Base-by-base conservation (phyloP, 2,888 invertebrate species). In the Linhomoeus sp. region DNA sequence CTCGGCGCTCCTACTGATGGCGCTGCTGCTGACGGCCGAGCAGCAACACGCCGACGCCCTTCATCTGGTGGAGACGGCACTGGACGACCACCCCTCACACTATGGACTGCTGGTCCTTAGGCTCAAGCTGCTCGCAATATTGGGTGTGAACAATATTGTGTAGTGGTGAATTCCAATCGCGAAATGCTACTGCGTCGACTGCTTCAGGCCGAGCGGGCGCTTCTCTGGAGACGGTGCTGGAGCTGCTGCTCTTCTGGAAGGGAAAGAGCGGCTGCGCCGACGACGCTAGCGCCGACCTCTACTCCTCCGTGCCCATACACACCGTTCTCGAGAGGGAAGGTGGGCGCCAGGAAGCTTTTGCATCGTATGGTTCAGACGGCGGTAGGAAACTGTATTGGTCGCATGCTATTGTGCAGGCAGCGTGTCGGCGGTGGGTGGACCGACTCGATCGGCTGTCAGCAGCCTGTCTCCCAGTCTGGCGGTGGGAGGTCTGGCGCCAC, bases 81-180 rank as follows among this genome's bases (percentile, higher is more conserved):
- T 88, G 17, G 77, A 78, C 51, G 88, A 92, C 68, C 88, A 86
- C 71, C 92, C 92, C 1, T 77, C 79, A 62, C 82, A 84, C 65
- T 74, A 61, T 48, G 62, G 9, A 5, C 53, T 63, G 9, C 50
- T 63, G 40, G 63, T 63, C n/a, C 51, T 62, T 29, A 50, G 58
- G 35, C 53, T 62, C 26, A 58, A 61, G 46, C 53, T 62, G 24
- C 59, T 60, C 43, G 53, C 54, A 20, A 54, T 56, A 40, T 57
- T 56, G 39, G 60, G 60, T 48, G 37, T 42, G 35, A 9, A 12
- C 9, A 33, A 33, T 33, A 33, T 15, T 12, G 12, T n/a, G n/a
- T n/a, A n/a, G n/a, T n/a, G n/a, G n/a, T n/a, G 7, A 29, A 12
- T 29, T 29, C 29, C 29, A n/a, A 37, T 17, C 37, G 17, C 17